A percentile compares a stretch with the other conserved stretches of the same genome.
Evolutionary conservation across 2,113 vertebrate species (phyloP).

Genomic region (Cyrtonyx montezumae): DNA sequence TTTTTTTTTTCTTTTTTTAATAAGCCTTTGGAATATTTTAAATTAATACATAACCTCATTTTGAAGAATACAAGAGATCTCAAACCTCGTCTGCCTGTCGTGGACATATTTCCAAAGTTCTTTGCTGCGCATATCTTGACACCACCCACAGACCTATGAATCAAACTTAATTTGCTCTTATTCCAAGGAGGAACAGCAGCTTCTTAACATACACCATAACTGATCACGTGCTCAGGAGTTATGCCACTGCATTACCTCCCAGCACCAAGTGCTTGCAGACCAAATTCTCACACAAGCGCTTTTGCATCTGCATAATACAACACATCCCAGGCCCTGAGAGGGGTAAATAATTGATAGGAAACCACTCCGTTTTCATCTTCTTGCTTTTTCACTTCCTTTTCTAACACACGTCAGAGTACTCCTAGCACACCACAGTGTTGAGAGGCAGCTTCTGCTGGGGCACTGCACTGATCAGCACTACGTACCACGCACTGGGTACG

Average conservation of each 20-base stretch:
- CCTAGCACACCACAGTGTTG: not conserved
- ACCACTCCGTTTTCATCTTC: slow-evolving; percentile 4
- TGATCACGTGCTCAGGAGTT: slow-evolving; percentile 6
- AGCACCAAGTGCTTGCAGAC: not conserved
- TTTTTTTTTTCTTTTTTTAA: not conserved
- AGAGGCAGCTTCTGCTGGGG: not conserved
- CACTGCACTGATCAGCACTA: not conserved
- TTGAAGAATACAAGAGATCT: not conserved
- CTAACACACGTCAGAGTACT: not conserved
- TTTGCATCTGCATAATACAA: not conserved
- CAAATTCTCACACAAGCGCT: not conserved
- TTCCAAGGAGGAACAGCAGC: not conserved
- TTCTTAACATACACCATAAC: not conserved
- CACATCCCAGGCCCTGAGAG: not conserved
- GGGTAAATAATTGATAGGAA: slow-evolving; percentile 22
- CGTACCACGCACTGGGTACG: accelerated
- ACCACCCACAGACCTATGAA: not conserved
- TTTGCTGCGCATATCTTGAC: not conserved
- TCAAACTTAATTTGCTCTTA: not conserved
- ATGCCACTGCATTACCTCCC: not conserved
- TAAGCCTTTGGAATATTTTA: not conserved
- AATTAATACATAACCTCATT: not conserved
- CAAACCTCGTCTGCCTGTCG: not conserved
- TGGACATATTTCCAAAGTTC: not conserved
- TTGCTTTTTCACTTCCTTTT: not conserved